Base-by-base conservation (phyloP, 1,140 invertebrate species). In the Drosophila persimilis region DNA sequence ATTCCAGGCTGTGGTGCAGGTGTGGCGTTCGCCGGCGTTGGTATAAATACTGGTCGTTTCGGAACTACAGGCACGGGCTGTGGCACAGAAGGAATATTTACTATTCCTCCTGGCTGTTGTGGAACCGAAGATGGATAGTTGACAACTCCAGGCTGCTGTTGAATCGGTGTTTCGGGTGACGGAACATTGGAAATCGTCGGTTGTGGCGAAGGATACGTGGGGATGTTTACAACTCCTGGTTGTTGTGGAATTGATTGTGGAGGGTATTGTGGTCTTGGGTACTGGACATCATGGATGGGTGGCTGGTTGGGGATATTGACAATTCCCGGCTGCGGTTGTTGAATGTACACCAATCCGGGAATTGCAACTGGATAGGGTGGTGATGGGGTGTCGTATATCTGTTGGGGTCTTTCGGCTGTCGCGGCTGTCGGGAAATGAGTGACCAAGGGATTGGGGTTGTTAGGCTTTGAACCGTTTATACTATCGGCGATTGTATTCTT, bases 141-240 rank as follows among this genome's bases (percentile, higher is more conserved):
- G 5, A 78, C 26, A 95, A 95, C 89, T 95, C 96, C 91, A 94
- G 96, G 90, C n/a, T 96, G 46, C n/a, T 29, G 53, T 22, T 41
- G 48, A 43, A 58, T 74, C 6, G 62, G 52, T 4, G 57, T 44
- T 13, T 58, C 20, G 11, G 50, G 57, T 20, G 20, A 20, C 20
- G 20, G 20, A 20, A 20, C 20, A 20, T 20, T 20, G 20, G 1
- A 20, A 20, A 20, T 2, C 20, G 20, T 20, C 20, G 20, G 20
- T 20, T 20, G 20, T 20, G 20, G 20, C 11, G 75, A 51, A 0
- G 73, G 67, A 24, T 77, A 48, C 6, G 3, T 22, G 1, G 60
- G 60, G 39, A 64, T 29, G 39, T 64, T 60, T 6, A 53, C 8
- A 2, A 53, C 39, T 9, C 35, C 61, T 4, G 60, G 54, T 1